Base-by-base conservation (phyloP, 2,113 vertebrate species). In the Apaloderma vittatum region DNA sequence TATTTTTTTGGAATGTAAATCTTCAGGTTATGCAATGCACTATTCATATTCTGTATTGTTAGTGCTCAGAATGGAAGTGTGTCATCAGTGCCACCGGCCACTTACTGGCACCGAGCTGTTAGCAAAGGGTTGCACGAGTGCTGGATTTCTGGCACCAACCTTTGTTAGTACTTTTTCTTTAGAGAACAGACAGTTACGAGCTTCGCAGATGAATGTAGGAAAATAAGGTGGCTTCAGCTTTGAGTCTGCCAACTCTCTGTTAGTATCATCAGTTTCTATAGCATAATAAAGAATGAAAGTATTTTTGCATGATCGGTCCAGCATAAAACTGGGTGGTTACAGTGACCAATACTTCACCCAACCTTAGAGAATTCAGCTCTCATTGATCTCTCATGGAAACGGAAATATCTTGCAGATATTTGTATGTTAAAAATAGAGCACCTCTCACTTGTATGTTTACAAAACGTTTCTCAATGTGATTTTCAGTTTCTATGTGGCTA, bases 61-160 rank as follows among this genome's bases (percentile, higher is more conserved):
- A 75, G 36, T 78, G 29, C 80, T 89, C 77, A 61, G 86, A 90
- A 90, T 80, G 88, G 61, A 95, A 95, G 32, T 49, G 68, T 94
- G 86, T 93, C 76, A 93, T 45, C 57, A 43, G 90, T 86, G 57
- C 61, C 61, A 68, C 58, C 61, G 68, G 72, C 32, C 58, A 46
- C 59, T 93, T 75, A 23, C 7, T 88, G 93, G 84, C 76, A 83
- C 48, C n/a, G 30, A 52, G 30, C n/a, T 86, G 52, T 72, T 32
- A 80, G 34, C 59, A 73, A 59, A 94, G 13, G 3, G 15, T 62
- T 86, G 37, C 1, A 3, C 23, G 70, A 88, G 22, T 37, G 46
- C 49, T 79, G 43, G 9, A 27, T 79, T 90, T 91, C 94, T 94
- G 85, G 66, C 74, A 62, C 40, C 0, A 4, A 61, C n/a, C 30